Evolutionary conservation across 2,888 invertebrate species (phyloP).

Genomic region (Tenthredo notha): DNA sequence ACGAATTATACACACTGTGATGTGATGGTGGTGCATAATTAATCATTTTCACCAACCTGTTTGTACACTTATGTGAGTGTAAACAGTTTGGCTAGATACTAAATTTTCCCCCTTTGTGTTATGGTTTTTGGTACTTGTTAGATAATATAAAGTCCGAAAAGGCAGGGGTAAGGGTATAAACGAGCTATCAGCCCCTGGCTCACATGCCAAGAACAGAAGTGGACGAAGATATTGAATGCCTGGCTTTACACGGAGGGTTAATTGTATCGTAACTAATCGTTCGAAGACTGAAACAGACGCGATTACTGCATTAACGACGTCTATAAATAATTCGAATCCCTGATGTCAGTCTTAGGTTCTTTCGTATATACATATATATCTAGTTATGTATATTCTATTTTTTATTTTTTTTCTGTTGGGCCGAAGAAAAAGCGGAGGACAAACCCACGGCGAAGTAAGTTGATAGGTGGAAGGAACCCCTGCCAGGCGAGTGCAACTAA

Average conservation of each 20-base stretch:
- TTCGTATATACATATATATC: not conserved
- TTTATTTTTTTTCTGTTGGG: not conserved
- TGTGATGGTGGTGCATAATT: constrained; percentile 17
- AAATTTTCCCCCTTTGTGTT: not conserved
- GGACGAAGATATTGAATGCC: constrained; percentile 32
- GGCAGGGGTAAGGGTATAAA: not conserved
- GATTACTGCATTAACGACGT: constrained; percentile 26
- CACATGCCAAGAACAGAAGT: constrained; percentile 19
- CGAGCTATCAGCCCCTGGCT: not conserved
- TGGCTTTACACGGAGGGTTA: constrained; percentile 8
- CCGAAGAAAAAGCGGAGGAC: constrained; percentile 28
- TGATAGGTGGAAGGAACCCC: constrained; percentile 12
- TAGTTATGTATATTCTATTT: not conserved
- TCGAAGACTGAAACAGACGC: not conserved
- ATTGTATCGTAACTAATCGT: constrained; percentile 44
- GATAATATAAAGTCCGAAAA: not conserved
- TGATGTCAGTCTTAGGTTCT: not conserved
- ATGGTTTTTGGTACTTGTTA: not conserved
- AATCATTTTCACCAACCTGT: not conserved
- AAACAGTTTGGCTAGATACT: constrained; percentile 3
- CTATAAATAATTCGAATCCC: constrained; percentile 9
- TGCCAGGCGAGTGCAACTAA: constrained; percentile 44
- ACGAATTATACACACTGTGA: not conserved
- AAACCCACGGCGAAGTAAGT: constrained; percentile 3
- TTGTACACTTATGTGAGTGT: not conserved